Percentiles rank a stretch among this genome's conserved stretches.
Evolutionary conservation across 2,797 vertebrate species (phyloP).

Genomic region (Enteromius paludinosus): DNA sequence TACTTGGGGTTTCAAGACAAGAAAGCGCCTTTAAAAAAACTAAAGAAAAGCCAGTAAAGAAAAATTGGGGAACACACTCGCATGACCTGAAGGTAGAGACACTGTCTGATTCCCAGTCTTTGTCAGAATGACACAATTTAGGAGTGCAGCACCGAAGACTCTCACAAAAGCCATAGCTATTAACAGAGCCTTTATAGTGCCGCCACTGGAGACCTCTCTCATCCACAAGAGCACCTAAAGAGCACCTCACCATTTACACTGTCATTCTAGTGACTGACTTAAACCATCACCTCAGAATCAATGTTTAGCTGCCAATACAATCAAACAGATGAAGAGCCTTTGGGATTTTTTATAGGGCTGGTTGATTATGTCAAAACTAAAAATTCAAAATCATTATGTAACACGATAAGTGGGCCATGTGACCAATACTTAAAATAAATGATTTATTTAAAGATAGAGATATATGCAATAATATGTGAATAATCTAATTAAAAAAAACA

Average conservation of each 20-base stretch:
- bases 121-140: constrained; percentile 42
- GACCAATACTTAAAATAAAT: too few relatives aligned
- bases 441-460: too few relatives aligned
- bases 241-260: constrained; percentile 29
- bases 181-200: constrained; percentile 44
- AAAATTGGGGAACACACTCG: not conserved
- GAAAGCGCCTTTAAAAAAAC: not conserved
- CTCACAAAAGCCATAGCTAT: constrained; percentile 40
- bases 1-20: not conserved
- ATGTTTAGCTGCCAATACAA: not conserved
- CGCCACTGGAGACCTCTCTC: constrained; percentile 36
- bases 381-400: too few relatives aligned
- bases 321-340: not conserved
- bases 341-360: not conserved
- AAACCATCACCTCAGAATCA: constrained; percentile 29
- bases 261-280: not conserved
- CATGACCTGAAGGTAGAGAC: not conserved
- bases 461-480: too few relatives aligned
- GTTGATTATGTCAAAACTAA: too few relatives aligned
- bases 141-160: constrained; percentile 27
- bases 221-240: constrained; percentile 24
- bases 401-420: too few relatives aligned
- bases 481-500: too few relatives aligned
- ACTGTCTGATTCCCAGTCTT: constrained; percentile 4
- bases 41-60: not conserved